Evolutionary conservation across 1,140 invertebrate species (phyloP).

Genomic region (Periplaneta americana): DNA sequence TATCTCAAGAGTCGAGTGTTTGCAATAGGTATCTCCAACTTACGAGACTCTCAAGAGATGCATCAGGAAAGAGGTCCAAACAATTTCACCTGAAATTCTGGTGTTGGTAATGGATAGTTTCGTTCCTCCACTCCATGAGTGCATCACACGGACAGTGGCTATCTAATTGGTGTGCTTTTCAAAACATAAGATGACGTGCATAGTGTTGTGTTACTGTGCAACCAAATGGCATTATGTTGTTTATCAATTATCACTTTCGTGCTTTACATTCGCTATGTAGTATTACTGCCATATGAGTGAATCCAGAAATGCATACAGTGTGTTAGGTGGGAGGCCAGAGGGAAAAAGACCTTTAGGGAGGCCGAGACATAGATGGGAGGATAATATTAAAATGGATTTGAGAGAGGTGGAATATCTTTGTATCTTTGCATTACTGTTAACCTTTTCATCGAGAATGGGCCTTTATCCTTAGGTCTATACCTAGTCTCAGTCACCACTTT

Average conservation of each 20-base stretch:
- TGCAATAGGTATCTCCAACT: neutral
- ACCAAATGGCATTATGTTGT: neutral
- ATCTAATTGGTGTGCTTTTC: neutral
- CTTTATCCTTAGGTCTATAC: no score
- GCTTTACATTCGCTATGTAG: neutral
- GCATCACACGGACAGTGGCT: neutral
- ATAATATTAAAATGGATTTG: no score
- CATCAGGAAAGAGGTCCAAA: neutral
- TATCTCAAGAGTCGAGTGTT: neutral
- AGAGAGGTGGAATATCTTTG: no score
- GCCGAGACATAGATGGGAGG: no score
- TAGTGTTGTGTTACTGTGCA: neutral
- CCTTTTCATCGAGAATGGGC: no score
- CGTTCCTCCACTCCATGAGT: neutral
- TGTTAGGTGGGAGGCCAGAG: no score
- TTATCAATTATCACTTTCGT: neutral
- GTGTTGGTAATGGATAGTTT: neutral
- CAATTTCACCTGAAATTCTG: neutral
- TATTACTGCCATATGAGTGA: no score
- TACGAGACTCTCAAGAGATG: neutral
- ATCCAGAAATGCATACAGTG: no score
- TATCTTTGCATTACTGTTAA: no score
- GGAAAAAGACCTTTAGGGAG: no score
- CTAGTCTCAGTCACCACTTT: no score
- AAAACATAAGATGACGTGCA: neutral